These are phyloP conservation scores for Pocillopora damicornis DNA, from an alignment of 64 coral and sea anemone species.

Conservation along the genomic window DNA sequence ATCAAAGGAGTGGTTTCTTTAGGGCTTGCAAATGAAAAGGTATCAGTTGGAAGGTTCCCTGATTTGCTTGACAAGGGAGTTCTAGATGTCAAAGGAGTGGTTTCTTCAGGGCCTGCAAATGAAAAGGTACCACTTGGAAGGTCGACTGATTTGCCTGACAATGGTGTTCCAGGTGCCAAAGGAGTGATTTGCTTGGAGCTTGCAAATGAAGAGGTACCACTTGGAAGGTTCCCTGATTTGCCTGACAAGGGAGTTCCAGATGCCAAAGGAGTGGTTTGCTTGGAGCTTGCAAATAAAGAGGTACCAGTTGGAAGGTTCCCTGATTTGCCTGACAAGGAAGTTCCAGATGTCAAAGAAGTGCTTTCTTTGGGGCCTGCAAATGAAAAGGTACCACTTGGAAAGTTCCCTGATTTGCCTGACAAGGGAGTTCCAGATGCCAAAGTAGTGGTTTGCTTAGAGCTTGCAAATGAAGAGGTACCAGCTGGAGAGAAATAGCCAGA, in stretches of 20 bases:
- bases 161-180: no score
- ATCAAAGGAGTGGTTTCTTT: background rate
- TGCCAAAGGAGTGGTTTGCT: background rate
- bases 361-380: background rate
- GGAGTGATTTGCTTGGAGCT: background rate
- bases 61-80: background rate
- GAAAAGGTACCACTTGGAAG: background rate
- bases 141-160: background rate
- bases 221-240: background rate
- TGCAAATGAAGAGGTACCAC: background rate
- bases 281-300: background rate
- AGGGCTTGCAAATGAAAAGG: background rate
- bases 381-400: background rate
- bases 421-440: no score
- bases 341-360: background rate
- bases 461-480: background rate
- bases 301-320: background rate
- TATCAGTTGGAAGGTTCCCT: background rate
- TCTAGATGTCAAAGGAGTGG: background rate
- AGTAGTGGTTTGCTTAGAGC: background rate
- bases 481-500: background rate
- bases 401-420: background rate
- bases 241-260: background rate
- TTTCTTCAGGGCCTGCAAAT: background rate
- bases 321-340: background rate